Conservation (phyloP, 2,888 invertebrate genomes). For the Mythimna impura region DNA sequence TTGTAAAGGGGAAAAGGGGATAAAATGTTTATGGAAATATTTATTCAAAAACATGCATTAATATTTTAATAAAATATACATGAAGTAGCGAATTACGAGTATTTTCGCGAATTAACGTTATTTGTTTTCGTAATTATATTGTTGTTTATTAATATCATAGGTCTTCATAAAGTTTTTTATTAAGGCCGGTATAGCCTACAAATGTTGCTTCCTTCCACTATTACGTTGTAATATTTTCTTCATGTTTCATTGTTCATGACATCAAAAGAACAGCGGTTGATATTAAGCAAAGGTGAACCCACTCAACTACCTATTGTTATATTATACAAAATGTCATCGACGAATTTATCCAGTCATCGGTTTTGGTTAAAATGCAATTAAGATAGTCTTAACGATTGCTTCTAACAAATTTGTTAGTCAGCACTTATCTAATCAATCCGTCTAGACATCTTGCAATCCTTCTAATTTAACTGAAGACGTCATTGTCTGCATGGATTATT, state of each 20-base stretch:
- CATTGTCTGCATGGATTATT: conserved; percentile 30
- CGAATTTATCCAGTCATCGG: background rate
- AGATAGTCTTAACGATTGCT: conserved; percentile 33
- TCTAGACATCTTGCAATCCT: conserved; percentile 57
- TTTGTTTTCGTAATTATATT: conserved; percentile 50
- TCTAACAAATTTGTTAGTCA: conserved; percentile 24
- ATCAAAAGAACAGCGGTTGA: conserved; percentile 28
- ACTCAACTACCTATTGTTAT: conserved; percentile 40
- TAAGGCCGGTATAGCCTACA: conserved; percentile 24
- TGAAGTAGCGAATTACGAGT: conserved; percentile 34
- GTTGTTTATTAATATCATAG: conserved; percentile 25
- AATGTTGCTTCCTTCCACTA: conserved; percentile 30
- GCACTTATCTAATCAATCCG: conserved; percentile 51
- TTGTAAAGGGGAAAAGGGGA: conserved; percentile 61
- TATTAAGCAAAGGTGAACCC: conserved; percentile 31
- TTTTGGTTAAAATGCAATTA: conserved; percentile 36
- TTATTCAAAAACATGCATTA: conserved; percentile 65
- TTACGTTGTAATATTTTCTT: conserved; percentile 27
- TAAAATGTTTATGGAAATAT: conserved; percentile 68
- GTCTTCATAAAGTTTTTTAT: conserved; percentile 55
- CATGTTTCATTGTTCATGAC: conserved; percentile 41
- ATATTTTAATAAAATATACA: conserved; percentile 62
- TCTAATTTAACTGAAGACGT: conserved; percentile 41
- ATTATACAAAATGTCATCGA: conserved; percentile 11
- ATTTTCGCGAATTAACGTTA: conserved; percentile 51